These are phyloP conservation scores for Ursus arctos DNA, from an alignment of 2,113 vertebrate species.

Conservation along the genomic window DNA sequence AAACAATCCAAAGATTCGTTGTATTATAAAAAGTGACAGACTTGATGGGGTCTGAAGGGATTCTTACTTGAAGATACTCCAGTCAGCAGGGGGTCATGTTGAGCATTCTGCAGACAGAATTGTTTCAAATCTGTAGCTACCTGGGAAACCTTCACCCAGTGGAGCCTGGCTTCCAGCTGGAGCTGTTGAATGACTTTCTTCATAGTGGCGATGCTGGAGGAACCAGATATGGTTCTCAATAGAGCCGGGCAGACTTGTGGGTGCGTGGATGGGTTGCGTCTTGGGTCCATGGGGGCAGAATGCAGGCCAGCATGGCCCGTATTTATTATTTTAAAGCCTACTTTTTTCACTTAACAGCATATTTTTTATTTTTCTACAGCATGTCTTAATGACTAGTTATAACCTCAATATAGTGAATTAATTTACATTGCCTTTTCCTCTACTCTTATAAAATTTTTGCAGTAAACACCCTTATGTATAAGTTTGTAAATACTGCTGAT, in stretches of 20 bases:
- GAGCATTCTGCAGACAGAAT: not conserved
- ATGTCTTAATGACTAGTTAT: not conserved
- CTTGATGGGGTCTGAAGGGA: not conserved
- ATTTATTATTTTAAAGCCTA: slow-evolving; percentile 22
- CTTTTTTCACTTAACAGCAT: not conserved
- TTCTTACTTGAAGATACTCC: not conserved
- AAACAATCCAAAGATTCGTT: not conserved
- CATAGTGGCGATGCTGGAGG: slow-evolving; percentile 93
- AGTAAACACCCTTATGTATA: not conserved
- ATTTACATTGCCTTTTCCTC: not conserved
- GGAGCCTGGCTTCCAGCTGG: slow-evolving; percentile 94
- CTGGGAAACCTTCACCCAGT: slow-evolving; percentile 93
- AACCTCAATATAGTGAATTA: not conserved
- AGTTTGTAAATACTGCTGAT: not conserved
- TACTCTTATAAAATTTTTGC: not conserved
- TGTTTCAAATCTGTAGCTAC: not conserved
- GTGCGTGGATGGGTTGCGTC: not conserved
- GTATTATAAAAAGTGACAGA: not conserved
- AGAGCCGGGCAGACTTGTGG: not conserved
- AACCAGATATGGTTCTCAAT: slow-evolving; percentile 89
- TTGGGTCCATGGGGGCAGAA: not conserved
- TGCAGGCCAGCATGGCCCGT: not conserved
- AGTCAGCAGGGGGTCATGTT: not conserved
- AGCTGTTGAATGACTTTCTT: slow-evolving; percentile 97
- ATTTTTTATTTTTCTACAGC: not conserved